phyloP scores from a whole-genome alignment of 2,888 invertebrate genomes.

The Bursaphelenchus okinawaensis region DNA sequence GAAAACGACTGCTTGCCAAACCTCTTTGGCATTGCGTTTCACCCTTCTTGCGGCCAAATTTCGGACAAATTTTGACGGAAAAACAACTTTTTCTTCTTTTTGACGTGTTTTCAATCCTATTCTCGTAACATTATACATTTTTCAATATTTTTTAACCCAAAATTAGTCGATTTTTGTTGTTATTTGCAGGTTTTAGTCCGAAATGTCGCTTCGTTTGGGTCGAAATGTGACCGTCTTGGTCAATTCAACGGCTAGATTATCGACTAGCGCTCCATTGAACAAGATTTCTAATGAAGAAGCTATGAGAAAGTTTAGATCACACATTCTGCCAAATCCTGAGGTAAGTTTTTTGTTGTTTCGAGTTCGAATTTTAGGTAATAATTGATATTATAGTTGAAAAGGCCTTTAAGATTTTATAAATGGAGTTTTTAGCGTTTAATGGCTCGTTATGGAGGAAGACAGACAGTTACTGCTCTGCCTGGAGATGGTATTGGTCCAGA shows the following conservation, averaged over 20 bases:
- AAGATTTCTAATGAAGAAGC: not conserved
- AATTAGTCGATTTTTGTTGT: no score
- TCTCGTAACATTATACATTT: no score
- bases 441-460: slow-evolving; percentile 31
- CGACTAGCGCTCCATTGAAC: not conserved
- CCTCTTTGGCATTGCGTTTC: not conserved
- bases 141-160: no score
- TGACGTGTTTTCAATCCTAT: not conserved
- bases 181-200: no score
- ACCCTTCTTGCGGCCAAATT: no score
- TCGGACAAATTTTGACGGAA: not conserved
- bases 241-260: not conserved
- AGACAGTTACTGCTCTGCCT: slow-evolving; percentile 58
- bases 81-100: not conserved
- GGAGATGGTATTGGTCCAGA: slow-evolving; percentile 42
- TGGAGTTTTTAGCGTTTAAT: not conserved
- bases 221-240: not conserved
- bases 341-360: slow-evolving; percentile 4
- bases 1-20: not conserved
- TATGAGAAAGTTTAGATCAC: slow-evolving; percentile 10
- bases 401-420: no score
- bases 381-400: not conserved
- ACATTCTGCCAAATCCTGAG: slow-evolving; percentile 11
- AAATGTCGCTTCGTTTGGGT: not conserved
- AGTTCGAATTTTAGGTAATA: not conserved